phyloP scores from a whole-genome alignment of 2,113 vertebrate genomes.

The Ia io region DNA sequence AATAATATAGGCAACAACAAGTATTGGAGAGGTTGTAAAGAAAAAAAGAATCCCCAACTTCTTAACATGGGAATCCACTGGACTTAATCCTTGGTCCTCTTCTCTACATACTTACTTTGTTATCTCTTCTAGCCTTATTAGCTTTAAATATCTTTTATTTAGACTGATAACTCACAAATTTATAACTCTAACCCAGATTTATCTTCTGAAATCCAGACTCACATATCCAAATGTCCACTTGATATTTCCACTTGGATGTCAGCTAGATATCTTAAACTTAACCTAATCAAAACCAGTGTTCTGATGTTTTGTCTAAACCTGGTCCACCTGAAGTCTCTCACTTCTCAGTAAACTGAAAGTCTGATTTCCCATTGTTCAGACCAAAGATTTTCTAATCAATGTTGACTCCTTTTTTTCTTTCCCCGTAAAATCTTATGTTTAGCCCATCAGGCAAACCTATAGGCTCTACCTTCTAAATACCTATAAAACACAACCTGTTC shows the following conservation, averaged over 20 bases:
- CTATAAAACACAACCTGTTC: neutral
- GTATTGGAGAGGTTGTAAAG: neutral
- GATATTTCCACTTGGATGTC: neutral
- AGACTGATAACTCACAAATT: neutral
- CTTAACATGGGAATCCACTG: neutral
- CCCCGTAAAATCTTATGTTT: neutral
- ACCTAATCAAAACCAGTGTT: neutral
- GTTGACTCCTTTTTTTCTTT: neutral
- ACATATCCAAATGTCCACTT: neutral
- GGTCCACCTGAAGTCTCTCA: neutral
- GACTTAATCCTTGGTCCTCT: neutral
- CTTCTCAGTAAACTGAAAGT: neutral
- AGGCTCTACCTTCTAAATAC: neutral
- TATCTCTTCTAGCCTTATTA: neutral
- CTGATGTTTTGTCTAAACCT: neutral
- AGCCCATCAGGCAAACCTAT: neutral
- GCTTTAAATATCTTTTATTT: neutral
- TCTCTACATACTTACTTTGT: neutral
- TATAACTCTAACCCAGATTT: neutral
- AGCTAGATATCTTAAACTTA: neutral
- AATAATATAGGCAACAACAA: neutral
- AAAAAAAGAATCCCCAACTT: neutral
- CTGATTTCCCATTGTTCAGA: neutral
- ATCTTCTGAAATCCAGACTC: neutral
- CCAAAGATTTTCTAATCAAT: neutral